Evolutionary conservation across 2,797 vertebrate genomes (phyloP), one percentile per base, ranked within the genome.

Genomic region (Aphelocoma californica): DNA sequence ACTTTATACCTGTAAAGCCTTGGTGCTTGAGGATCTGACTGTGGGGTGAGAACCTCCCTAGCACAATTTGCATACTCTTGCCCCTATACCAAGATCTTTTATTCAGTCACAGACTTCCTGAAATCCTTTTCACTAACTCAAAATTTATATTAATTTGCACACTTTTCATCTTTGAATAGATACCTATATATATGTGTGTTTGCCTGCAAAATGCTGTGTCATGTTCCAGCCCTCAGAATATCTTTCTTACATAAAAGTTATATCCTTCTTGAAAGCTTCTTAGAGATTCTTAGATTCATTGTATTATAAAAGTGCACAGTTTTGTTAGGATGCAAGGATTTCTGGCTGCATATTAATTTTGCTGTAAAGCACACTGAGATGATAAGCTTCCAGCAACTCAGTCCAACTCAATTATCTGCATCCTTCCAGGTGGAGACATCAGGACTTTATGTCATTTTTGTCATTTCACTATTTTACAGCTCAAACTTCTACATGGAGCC

Each of bases 391-490:
- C 88, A 86, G 66, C 58, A 95, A 81, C 29, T 86, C 66, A 13
- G 48, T 90, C 77, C 90, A 93, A 70, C 66, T 90, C 66, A 95
- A 70, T 95, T 95, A 84, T 86, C 66, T 84, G 36, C 40, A 60
- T 70, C 74, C 66, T 88, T 97, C 75, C 81, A 94, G 84, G 65
- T 94, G 75, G 94, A 87, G 84, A 80, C 7, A 4, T 92, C 78
- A 87, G 50, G 74, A 77, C 47, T 85, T 93, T 50, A 32, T 54
- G 36, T 19, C 25, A 53, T 78, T 87, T 94, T 82, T 94, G 45
- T 74, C 8, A 74, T 83, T 91, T 83, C 36, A 25, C 32, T 86
- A 4, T 61, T 91, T 83, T 67, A 71, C 58, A 88, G 69, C 48
- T 85, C 36, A 61, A 57, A 74, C 15, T 94, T 73, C 58, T 40